Percentiles rank a stretch among this genome's conserved stretches.
These are phyloP conservation scores for Turnix velox DNA, from an alignment of 2,113 vertebrate species.

Conservation along the genomic window DNA sequence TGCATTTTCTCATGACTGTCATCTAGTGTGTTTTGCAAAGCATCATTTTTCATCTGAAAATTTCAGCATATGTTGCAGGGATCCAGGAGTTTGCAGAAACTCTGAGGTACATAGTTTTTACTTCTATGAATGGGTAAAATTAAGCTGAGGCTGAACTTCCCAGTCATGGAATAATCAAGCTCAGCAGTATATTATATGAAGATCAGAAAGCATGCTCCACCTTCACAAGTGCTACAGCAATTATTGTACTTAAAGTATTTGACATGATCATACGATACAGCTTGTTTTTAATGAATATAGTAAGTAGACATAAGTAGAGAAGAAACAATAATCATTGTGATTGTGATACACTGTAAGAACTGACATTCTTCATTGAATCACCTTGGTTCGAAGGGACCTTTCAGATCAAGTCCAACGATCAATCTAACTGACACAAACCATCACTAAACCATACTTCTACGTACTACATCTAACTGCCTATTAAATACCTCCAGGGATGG, in stretches of 20 bases:
- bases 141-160: not conserved
- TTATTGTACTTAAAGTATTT: not conserved
- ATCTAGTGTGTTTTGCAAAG: not conserved
- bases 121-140: not conserved
- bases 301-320: not conserved
- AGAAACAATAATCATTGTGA: not conserved
- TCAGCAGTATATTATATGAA: not conserved
- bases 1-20: not conserved
- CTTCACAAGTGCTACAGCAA: not conserved
- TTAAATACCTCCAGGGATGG: too few species aligned
- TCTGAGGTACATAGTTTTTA: not conserved
- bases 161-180: not conserved
- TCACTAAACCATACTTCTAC: too few species aligned
- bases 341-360: not conserved
- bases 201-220: not conserved
- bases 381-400: too few species aligned
- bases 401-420: too few species aligned
- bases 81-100: not conserved
- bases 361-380: not conserved
- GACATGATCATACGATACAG: accelerated
- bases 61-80: not conserved
- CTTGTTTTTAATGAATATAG: not conserved
- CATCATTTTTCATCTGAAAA: not conserved
- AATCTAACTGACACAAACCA: too few species aligned
- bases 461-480: too few species aligned